phyloP scores from a whole-genome alignment of 2,113 vertebrate genomes.

The Butastur rufipennis region DNA sequence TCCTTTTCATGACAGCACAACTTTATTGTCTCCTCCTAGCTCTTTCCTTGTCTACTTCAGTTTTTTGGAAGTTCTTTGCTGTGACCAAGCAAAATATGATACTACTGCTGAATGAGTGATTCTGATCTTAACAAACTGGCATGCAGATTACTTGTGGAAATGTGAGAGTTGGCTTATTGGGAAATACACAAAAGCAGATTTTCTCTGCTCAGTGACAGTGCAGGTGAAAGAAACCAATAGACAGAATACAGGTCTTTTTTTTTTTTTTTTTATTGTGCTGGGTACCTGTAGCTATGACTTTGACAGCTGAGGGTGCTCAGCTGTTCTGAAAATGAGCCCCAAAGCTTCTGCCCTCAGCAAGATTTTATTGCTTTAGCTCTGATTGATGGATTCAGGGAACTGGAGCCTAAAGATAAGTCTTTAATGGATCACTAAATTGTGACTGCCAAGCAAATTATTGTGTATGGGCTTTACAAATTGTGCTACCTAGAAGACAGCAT shows the following conservation, averaged over 20 bases:
- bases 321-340: slow-evolving; percentile 22
- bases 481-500: background rate
- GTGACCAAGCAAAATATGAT: background rate
- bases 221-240: background rate
- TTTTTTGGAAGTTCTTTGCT: background rate
- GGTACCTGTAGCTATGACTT: background rate
- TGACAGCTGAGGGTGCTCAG: background rate
- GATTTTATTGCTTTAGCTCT: slow-evolving; percentile 29
- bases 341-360: slow-evolving; percentile 9
- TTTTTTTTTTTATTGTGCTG: background rate
- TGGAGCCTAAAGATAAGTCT: slow-evolving; percentile 37
- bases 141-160: background rate
- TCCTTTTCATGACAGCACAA: background rate
- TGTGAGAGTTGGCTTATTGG: background rate
- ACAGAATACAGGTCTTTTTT: background rate
- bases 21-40: background rate
- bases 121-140: background rate
- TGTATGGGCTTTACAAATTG: background rate
- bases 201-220: background rate
- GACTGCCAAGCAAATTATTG: slow-evolving; percentile 28
- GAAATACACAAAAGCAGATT: background rate
- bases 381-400: slow-evolving; percentile 27
- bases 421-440: slow-evolving; percentile 44
- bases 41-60: background rate
- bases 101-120: background rate